phyloP scores from a whole-genome alignment of 2,888 invertebrate species.

The Polymixis flavicincta region DNA sequence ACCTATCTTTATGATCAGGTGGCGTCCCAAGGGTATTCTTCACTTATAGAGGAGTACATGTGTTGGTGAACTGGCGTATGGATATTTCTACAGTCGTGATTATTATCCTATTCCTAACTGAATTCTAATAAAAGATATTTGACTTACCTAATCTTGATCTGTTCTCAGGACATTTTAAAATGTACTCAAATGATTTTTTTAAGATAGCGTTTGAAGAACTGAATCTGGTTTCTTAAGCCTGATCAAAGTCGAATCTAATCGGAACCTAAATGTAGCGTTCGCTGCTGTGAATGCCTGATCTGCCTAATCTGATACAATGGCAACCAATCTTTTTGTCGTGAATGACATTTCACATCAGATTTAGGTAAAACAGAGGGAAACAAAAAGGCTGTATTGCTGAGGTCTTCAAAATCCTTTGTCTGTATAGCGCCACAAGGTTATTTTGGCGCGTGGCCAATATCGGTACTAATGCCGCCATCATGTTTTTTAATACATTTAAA shows the following conservation, averaged over 20 bases:
- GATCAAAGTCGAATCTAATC: slow-evolving; percentile 1
- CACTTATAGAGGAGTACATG: slow-evolving; percentile 1
- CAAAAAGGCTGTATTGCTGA: neutral
- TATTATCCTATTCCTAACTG: neutral
- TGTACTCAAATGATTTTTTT: neutral
- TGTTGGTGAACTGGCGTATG: neutral
- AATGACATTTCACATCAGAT: neutral
- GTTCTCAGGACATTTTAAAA: neutral
- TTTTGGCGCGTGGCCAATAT: neutral
- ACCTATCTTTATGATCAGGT: slow-evolving; percentile 22
- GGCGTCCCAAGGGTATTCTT: slow-evolving; percentile 14
- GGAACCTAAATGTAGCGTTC: neutral
- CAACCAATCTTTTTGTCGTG: neutral
- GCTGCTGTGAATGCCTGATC: neutral
- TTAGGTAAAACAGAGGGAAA: neutral
- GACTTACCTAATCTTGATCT: neutral
- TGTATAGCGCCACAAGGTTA: neutral
- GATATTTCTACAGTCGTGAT: neutral
- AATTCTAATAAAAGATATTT: neutral
- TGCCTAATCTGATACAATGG: too few relatives aligned
- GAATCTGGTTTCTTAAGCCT: neutral
- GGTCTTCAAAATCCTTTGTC: neutral
- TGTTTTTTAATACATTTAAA: neutral
- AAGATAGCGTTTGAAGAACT: neutral
- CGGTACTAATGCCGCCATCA: neutral